These are phyloP conservation scores for Antechinus flavipes DNA, from an alignment of 2,113 vertebrate genomes.

Conservation along the genomic window DNA sequence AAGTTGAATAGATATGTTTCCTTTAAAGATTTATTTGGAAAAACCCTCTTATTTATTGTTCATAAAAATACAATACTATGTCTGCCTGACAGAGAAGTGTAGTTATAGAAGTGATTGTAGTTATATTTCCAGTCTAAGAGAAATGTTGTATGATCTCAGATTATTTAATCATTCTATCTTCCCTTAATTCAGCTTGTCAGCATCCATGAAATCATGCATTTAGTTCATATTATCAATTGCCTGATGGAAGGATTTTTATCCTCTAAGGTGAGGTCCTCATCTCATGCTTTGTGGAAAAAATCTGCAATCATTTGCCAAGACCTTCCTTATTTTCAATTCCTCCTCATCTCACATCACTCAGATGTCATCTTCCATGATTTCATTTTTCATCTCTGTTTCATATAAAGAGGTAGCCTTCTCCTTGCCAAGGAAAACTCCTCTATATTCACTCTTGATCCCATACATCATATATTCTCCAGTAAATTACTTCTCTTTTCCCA, in stretches of 20 bases:
- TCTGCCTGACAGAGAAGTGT: neutral
- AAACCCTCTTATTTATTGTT: neutral
- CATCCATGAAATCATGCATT: neutral
- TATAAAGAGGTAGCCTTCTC: too few relatives aligned
- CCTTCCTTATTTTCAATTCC: neutral
- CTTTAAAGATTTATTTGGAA: neutral
- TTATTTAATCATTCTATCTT: neutral
- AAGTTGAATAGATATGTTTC: neutral
- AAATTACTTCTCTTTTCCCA: too few relatives aligned
- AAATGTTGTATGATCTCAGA: neutral
- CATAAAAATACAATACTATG: neutral
- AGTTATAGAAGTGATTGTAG: neutral
- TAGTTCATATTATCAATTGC: constrained; percentile 1
- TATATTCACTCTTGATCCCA: too few relatives aligned
- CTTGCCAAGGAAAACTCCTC: too few relatives aligned
- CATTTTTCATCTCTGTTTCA: too few relatives aligned
- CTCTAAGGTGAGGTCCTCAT: neutral
- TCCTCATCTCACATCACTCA: neutral
- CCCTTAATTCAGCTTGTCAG: neutral
- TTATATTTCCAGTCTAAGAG: neutral
- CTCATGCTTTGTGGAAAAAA: neutral
- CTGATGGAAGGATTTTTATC: neutral
- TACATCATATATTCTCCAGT: too few relatives aligned
- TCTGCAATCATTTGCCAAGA: neutral
- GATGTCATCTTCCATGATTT: too few relatives aligned